These are phyloP conservation scores for Xyrauchen texanus DNA, from an alignment of 2,113 vertebrate genomes.

Conservation along the genomic window DNA sequence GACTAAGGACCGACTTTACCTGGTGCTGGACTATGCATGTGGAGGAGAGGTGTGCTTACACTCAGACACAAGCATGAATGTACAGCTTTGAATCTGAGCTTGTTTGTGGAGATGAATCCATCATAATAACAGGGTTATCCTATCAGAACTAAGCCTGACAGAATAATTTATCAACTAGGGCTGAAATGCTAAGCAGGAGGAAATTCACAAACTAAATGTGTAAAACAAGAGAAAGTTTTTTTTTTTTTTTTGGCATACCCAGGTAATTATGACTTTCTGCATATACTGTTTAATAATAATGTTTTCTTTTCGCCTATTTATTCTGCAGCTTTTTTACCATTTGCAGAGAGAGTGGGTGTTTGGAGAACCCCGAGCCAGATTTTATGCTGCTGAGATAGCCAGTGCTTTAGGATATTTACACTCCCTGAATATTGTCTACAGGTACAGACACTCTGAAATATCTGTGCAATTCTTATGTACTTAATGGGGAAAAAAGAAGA, in stretches of 20 bases:
- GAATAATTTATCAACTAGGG: background rate
- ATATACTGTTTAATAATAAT: background rate
- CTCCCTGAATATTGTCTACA: slow-evolving; percentile 76
- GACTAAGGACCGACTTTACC: slow-evolving; percentile 74
- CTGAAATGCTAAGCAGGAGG: background rate
- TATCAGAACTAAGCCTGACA: background rate
- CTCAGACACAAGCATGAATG: slow-evolving; percentile 1
- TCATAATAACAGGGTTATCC: background rate
- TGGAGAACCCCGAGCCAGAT: slow-evolving; percentile 71
- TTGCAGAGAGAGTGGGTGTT: slow-evolving; percentile 76
- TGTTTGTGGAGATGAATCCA: background rate
- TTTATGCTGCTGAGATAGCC: slow-evolving; percentile 77
- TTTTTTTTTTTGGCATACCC: no score
- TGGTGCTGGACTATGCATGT: slow-evolving; percentile 78
- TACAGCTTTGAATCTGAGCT: background rate
- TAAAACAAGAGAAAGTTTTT: no score
- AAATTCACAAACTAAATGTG: background rate
- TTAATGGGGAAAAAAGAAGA: background rate
- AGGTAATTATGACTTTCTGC: background rate
- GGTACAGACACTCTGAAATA: slow-evolving; percentile 57
- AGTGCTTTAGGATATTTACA: slow-evolving; percentile 79
- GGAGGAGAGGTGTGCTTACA: slow-evolving; percentile 73
- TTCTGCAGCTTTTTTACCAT: slow-evolving; percentile 76
- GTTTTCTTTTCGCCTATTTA: background rate
- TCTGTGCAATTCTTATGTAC: background rate